Percentiles rank a stretch among this genome's conserved stretches.
phyloP scores from a whole-genome alignment of 2,113 vertebrate species.

The Myrmecobius fasciatus region DNA sequence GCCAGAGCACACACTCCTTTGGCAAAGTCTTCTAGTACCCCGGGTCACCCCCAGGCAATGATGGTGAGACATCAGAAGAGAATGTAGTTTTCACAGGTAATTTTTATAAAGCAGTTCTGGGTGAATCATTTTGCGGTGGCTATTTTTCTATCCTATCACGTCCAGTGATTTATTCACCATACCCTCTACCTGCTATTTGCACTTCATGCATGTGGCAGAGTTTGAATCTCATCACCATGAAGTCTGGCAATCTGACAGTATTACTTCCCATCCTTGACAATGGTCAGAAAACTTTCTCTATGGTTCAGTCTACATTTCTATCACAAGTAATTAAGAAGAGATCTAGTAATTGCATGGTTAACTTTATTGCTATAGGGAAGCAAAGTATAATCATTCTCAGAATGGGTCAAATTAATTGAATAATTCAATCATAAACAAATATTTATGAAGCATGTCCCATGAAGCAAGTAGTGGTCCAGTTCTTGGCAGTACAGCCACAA shows the following conservation, averaged over 20 bases:
- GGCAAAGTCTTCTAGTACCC: not conserved
- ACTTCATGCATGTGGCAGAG: no score
- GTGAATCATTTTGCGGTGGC: not conserved
- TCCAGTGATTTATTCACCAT: no score
- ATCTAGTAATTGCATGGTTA: not conserved
- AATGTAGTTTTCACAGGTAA: not conserved
- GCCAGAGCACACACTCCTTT: not conserved
- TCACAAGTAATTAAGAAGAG: constrained; percentile 16
- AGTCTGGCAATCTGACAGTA: not conserved
- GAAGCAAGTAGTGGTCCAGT: not conserved
- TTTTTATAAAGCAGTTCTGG: not conserved
- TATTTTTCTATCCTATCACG: not conserved
- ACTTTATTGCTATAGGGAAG: not conserved
- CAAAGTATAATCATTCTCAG: not conserved
- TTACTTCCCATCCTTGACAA: not conserved
- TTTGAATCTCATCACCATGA: no score
- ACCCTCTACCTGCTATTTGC: no score
- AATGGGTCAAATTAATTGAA: constrained; percentile 4
- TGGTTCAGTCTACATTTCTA: not conserved
- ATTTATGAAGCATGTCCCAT: not conserved
- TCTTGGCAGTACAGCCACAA: not conserved
- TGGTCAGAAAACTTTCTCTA: not conserved
- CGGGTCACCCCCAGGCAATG: no score
- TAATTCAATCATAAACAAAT: not conserved
- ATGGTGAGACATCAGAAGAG: not conserved